phyloP scores from a whole-genome alignment of 1,140 invertebrate species.

The Amphibalanus amphitrite region DNA sequence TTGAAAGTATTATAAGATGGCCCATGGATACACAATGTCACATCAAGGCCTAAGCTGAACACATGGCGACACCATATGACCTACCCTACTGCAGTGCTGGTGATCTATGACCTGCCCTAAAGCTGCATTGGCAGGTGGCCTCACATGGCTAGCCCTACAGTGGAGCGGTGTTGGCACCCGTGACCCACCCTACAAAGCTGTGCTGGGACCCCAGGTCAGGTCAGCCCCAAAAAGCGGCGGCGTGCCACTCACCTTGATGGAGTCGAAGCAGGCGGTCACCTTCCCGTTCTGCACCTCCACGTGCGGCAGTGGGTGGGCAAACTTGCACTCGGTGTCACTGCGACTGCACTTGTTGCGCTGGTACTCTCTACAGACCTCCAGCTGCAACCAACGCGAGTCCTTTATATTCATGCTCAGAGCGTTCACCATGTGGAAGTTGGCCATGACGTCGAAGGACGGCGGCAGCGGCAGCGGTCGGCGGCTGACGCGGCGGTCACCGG shows the following conservation, averaged over 20 bases:
- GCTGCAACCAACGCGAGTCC: conserved; percentile 97
- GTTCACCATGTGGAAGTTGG: conserved; percentile 60
- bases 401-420: conserved; percentile 61
- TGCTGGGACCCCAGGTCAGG: too few relatives aligned
- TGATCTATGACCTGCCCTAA: too few relatives aligned
- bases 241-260: conserved; percentile 81
- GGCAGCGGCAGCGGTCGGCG: conserved; percentile 36
- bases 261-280: conserved; percentile 99
- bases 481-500: conserved; percentile 26
- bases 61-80: too few relatives aligned
- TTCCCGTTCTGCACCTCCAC: conserved; percentile 99
- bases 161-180: too few relatives aligned
- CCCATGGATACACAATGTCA: too few relatives aligned
- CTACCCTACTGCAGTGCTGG: too few relatives aligned
- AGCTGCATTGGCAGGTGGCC: too few relatives aligned
- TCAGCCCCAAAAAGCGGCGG: too few relatives aligned
- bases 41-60: too few relatives aligned
- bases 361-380: conserved; percentile 99
- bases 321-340: conserved; percentile 98
- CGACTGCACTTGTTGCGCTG: conserved; percentile 98
- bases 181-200: too few relatives aligned
- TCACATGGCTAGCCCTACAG: too few relatives aligned
- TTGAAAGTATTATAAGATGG: too few relatives aligned
- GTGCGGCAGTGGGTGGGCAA: conserved; percentile 96
- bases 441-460: conserved; percentile 68